phyloP scores from a whole-genome alignment of 2,888 invertebrate genomes.

The Melinaea menophilus region DNA sequence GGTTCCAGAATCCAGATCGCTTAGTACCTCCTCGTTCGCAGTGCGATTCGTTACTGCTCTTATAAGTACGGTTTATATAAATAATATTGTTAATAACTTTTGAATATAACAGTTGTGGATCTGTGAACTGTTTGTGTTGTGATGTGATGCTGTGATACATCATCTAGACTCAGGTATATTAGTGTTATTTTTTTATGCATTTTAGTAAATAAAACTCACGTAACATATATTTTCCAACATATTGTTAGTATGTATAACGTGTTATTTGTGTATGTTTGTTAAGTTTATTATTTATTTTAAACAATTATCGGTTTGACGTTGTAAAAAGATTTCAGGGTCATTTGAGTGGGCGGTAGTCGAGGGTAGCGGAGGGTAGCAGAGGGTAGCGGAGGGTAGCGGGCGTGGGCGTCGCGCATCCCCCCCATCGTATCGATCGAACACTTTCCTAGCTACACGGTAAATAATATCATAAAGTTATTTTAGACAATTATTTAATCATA shows the following conservation, averaged over 20 bases:
- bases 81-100: no score
- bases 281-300: slow-evolving; percentile 8
- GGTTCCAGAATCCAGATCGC: slow-evolving; percentile 57
- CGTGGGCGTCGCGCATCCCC: slow-evolving; percentile 63
- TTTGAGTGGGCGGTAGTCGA: slow-evolving; percentile 57
- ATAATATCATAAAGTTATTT: slow-evolving; percentile 48
- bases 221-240: no score
- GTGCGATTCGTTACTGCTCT: slow-evolving; percentile 21
- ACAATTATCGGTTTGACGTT: slow-evolving; percentile 24
- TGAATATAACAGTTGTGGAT: no score
- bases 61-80: neutral
- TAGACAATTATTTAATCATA: slow-evolving; percentile 10
- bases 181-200: no score
- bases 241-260: no score
- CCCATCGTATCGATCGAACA: slow-evolving; percentile 67
- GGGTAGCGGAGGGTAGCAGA: slow-evolving; percentile 56
- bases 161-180: no score
- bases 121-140: no score
- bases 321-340: slow-evolving; percentile 45
- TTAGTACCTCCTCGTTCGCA: slow-evolving; percentile 55
- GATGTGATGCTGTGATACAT: no score
- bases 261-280: neutral
- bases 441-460: slow-evolving; percentile 62
- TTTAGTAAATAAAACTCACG: no score
- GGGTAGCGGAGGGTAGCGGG: slow-evolving; percentile 43